phyloP scores from a whole-genome alignment of 2,113 vertebrate species.

The Sus scrofa region DNA sequence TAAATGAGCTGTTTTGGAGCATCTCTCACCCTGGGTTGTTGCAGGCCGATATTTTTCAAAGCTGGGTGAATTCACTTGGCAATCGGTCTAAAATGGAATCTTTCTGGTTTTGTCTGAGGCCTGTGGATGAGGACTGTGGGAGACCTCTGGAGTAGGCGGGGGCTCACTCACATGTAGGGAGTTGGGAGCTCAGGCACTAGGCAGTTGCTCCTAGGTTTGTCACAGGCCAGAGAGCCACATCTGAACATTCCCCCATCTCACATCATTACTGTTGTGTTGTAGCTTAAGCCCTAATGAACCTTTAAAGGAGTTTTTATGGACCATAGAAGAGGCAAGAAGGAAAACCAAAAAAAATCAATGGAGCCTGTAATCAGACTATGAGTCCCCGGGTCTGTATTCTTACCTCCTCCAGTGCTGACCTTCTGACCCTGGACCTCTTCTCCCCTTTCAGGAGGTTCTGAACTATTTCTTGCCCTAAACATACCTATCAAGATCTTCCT shows the following conservation, averaged over 20 bases:
- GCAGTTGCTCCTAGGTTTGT: background rate
- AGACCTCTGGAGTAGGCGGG: background rate
- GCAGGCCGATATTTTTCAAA: background rate
- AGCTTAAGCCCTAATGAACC: background rate
- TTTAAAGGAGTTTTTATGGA: constrained; percentile 16
- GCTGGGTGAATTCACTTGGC: background rate
- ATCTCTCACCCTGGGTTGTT: background rate
- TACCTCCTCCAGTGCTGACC: background rate
- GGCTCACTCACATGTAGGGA: background rate
- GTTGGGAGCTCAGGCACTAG: background rate
- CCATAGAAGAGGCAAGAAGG: background rate
- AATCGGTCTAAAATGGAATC: background rate
- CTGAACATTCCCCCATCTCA: background rate
- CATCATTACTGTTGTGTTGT: background rate
- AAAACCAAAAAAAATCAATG: background rate
- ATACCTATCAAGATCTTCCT: background rate
- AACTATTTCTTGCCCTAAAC: background rate
- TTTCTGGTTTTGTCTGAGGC: background rate
- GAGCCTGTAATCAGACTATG: background rate
- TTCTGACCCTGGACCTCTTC: background rate
- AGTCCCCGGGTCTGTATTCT: background rate
- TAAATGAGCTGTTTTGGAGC: background rate
- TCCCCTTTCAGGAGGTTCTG: background rate
- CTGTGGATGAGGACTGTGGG: background rate
- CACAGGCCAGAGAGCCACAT: background rate